Evolutionary conservation across 2,113 vertebrate species (phyloP).

Genomic region (Isichthys henryi): DNA sequence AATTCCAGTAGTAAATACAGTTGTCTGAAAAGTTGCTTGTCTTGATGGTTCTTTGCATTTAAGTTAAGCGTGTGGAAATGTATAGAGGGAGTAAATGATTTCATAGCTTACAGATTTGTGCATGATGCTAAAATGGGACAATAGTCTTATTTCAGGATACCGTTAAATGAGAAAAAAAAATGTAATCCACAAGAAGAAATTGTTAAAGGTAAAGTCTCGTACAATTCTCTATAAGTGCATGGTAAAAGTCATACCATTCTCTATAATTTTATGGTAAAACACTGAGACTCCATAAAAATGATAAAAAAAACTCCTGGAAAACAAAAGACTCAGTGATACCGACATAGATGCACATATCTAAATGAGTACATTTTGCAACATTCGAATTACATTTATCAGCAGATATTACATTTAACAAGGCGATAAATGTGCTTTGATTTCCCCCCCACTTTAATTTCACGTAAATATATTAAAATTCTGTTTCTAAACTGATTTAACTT

Average conservation of each 20-base stretch:
- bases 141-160: background rate
- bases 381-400: background rate
- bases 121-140: background rate
- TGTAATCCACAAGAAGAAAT: background rate
- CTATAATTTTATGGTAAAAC: background rate
- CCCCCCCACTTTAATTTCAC: background rate
- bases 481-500: background rate
- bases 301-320: background rate
- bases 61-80: background rate
- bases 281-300: background rate
- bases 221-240: too few relatives aligned
- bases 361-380: background rate
- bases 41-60: background rate
- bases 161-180: background rate
- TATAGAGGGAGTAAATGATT: background rate
- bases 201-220: background rate
- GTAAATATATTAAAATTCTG: background rate
- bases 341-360: background rate
- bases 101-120: background rate
- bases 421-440: background rate
- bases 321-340: background rate
- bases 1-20: background rate
- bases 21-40: background rate
- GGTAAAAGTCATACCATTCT: background rate
- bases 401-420: background rate